Base-by-base conservation (phyloP, 2,888 invertebrate species). In the Sinohyriopsis cumingii region DNA sequence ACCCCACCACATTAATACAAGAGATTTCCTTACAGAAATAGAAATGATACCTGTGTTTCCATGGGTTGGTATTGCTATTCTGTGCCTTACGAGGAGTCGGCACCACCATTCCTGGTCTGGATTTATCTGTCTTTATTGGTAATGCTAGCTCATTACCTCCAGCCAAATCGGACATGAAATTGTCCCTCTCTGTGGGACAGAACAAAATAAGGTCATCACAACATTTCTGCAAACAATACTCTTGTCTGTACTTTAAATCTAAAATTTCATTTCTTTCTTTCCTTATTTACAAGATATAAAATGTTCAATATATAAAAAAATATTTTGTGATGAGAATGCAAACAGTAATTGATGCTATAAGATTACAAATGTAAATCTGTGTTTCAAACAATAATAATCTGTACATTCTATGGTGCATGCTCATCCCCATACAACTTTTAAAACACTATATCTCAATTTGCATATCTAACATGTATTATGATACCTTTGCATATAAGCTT, bases 141-240 rank as follows among this genome's bases (percentile, higher is more conserved):
- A 87, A 84, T 68, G 88, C 87, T 12, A 87, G 77, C 67, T 89
- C 88, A 77, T 87, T 88, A 69, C 86, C 86, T 19, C 88, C 89
- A 66, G 79, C 78, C 57, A 88, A 88, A 45, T 81, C 76, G 28
- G 80, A 76, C 72, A 89, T 69, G 72, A 86, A 89, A 9, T 73
- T 68, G 56, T 87, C 87, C 71, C 87, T 88, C 61, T 88, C 88
- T 89, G 79, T n/a, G 2, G 15, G 45, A 15, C 45, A 45, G 45
- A 45, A 72, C 69, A 22, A 64, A 15, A 54, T 12, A 25, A 53
- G 24, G 22, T 15, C n/a, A 33, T 22, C 20, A 33, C 28, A 9
- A 61, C n/a, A 19, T 24, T 25, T 45, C 45, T 15, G 15, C 45
- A 45, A 12, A 9, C 12, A 25, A 24, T 53, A 63, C 54, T 3